phyloP scores from a whole-genome alignment of 2,888 invertebrate genomes.

The Mallateleia sp. region DNA sequence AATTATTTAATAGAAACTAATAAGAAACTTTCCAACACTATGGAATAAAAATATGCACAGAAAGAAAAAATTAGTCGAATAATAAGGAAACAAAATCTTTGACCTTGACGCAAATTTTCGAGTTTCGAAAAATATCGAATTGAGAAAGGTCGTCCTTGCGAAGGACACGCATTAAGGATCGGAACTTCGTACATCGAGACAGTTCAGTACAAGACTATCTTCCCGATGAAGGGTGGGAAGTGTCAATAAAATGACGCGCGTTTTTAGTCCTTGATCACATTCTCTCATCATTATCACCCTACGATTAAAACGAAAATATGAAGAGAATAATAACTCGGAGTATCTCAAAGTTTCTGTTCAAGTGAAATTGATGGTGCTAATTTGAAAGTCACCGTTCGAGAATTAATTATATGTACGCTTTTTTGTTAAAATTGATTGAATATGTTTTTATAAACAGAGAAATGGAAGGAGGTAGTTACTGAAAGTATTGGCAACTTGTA shows the following conservation, averaged over 20 bases:
- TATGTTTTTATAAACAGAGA: not conserved
- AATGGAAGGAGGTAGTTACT: not conserved
- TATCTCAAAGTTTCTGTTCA: conserved; percentile 31
- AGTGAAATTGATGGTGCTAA: conserved; percentile 36
- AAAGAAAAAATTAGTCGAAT: conserved; percentile 7
- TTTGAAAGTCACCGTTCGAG: conserved; percentile 23
- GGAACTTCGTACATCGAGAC: conserved; percentile 25
- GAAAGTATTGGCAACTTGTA: conserved; percentile 26
- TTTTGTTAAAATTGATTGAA: not conserved
- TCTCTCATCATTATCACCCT: conserved; percentile 30
- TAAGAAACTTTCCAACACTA: conserved; percentile 11
- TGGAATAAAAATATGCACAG: too few species aligned
- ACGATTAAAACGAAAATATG: conserved; percentile 14
- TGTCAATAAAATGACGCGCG: conserved; percentile 26
- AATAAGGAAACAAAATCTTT: not conserved
- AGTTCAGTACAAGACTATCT: conserved; percentile 18
- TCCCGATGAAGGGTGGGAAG: conserved; percentile 13
- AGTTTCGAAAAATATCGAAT: not conserved
- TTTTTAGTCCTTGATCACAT: conserved; percentile 33
- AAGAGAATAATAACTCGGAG: conserved; percentile 11
- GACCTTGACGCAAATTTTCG: not conserved
- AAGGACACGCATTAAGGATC: conserved; percentile 16
- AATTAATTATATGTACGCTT: conserved; percentile 19
- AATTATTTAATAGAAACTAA: conserved; percentile 21
- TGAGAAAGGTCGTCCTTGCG: conserved; percentile 8